Evolutionary conservation across 2,888 invertebrate genomes (phyloP), one percentile per base, ranked within the genome.

Genomic region (Lymantria dispar): DNA sequence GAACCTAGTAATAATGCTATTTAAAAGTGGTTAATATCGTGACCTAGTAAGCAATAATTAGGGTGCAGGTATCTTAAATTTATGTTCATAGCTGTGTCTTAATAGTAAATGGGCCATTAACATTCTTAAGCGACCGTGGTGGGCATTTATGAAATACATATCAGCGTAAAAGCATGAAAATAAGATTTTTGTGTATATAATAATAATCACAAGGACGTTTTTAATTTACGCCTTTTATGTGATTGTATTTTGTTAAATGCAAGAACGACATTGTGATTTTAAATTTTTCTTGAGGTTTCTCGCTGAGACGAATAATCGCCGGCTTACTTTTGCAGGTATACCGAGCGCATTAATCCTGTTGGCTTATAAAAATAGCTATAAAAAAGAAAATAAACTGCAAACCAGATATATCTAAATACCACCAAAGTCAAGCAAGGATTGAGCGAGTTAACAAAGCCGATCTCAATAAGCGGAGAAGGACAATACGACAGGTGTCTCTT

Each of bases 21-120:
- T 22, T 22, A 22, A 22, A 22, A 22, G 22, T 22, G 22, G 3
- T 22, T 22, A 22, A 12, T 54, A 53, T 56, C 45, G 42, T 47
- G 41, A 48, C 50, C 40, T 51, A 22, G 5, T 22, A 22, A 22
- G 2, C 5, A 22, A 22, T 22, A 22, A 22, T 22, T 22, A 22
- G 22, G 64, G 54, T 56, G 52, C 43, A 45, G 59, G 33, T 50
- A 52, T 45, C 39, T 40, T 43, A 50, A 51, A 43, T 53, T 64
- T 56, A 67, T 46, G 52, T 54, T 50, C 56, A 62, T 67, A 57
- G 52, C 62, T 55, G 48, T 62, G 47, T 63, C 56, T 58, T 54
- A 60, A 62, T 58, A 59, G 59, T 57, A 56, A 60, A 57, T 54
- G 58, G 44, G 29, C 58, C 43, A 64, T 67, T 67, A 68, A 67